Evolutionary conservation across 2,113 vertebrate species (phyloP), one percentile per base, ranked within the genome.

Genomic region (Chloropsis cyanopogon): DNA sequence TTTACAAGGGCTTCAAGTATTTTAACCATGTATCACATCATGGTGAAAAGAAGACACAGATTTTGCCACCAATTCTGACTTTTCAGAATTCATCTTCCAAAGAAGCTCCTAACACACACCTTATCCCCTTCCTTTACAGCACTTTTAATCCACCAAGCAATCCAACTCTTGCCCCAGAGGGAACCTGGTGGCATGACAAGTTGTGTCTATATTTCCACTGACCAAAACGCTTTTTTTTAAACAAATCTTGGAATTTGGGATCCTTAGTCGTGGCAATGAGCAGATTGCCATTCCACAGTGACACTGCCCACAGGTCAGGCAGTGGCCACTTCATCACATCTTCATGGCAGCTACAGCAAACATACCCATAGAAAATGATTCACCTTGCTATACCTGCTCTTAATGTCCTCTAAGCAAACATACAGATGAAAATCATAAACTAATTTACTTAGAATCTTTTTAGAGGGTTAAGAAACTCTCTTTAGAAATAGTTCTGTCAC

Each of bases 381-480:
- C n/a, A n/a, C n/a, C n/a, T n/a, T n/a, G n/a, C n/a, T 31, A 18
- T 41, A 54, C 41, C 37, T 70, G 46, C n/a, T 61, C 77, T 80
- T 82, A 60, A 33, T n/a, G 33, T 41, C 50, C 13, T 85, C 46
- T 82, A 77, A 73, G 46, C 13, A 78, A 75, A 20, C 10, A 66
- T 14, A 59, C 8, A 78, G 17, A 41, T n/a, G 24, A 93, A 77
- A 89, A 82, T 7, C 6, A 60, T 57, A 44, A 91, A 64, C 1
- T 1, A 71, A 64, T 12, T 72, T 72, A 37, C 65, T 59, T 35
- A 53, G 44, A 77, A 47, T 21, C 23, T 66, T 90, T 90, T 41
- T 9, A 82, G 29, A 93, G 54, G 23, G 25, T 59, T 83, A 82
- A 86, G 71, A 92, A 88, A 81, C 29, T 68, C n/a, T 53, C 47